Percentiles rank a stretch among this genome's conserved stretches.
Evolutionary conservation across 2,888 invertebrate species (phyloP).

Genomic region (Sepioteuthis lessoniana): DNA sequence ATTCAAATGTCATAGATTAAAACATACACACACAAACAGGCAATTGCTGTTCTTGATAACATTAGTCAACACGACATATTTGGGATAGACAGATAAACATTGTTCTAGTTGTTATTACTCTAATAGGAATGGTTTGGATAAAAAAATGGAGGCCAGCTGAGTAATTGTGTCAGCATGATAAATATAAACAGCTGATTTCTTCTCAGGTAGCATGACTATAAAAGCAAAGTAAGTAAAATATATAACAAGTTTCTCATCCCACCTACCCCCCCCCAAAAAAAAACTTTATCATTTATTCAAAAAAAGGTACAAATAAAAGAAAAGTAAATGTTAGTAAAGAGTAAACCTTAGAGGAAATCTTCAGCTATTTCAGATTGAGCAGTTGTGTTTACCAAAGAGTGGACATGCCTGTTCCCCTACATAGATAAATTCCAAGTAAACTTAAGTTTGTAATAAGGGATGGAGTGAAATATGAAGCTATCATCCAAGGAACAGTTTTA

Average conservation of each 20-base stretch:
- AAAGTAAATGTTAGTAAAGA: conserved; percentile 1
- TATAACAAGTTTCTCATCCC: neutral
- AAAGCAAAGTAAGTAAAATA: neutral
- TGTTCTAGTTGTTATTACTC: neutral
- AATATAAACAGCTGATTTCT: conserved; percentile 1
- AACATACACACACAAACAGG: neutral
- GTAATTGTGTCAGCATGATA: neutral
- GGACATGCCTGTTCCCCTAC: neutral
- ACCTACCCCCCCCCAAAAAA: neutral
- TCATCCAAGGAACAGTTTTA: no score
- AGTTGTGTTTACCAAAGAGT: neutral
- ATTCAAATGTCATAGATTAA: neutral
- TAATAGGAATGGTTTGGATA: neutral
- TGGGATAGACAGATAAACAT: neutral
- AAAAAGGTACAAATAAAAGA: neutral
- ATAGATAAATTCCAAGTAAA: neutral
- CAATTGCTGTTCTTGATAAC: neutral
- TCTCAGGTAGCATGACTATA: neutral
- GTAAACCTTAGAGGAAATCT: neutral
- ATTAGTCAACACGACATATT: neutral
- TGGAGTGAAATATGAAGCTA: neutral
- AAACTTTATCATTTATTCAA: neutral
- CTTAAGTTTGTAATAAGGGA: neutral
- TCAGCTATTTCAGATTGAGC: neutral
- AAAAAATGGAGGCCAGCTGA: conserved; percentile 33